Evolutionary conservation across 2,888 invertebrate genomes (phyloP), one percentile per base, ranked within the genome.

Genomic region (Drosophila pseudotakahashii): DNA sequence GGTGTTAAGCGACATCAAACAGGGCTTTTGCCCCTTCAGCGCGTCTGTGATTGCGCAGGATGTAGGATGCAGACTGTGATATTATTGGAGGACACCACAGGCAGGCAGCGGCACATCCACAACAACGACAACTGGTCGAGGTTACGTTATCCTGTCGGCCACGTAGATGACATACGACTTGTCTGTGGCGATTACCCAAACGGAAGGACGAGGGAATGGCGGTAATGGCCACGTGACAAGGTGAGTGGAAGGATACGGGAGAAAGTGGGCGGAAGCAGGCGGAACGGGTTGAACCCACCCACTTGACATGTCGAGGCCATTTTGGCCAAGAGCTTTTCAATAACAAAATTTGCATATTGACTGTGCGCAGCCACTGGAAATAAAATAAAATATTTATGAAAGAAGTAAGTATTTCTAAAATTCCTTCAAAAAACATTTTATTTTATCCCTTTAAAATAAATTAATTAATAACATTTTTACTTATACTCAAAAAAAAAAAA

Each of bases 291-390:
- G 60, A 23, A 14, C 14, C 32, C 45, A 26, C 36, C 59, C 59
- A 47, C 59, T 59, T 60, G 60, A 47, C 59, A 62, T 37, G 61
- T 45, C 61, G 61, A 47, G 61, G 61, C 47, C 62, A 61, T 63
- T 67, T 67, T 37, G 54, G 55, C 48, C 51, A 41, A 70, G 53
- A 30, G 50, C 66, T 64, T 77, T 83, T 83, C 81, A 83, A 82
- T 81, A 82, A 82, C 68, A 62, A 39, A 61, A 80, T 82, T 82
- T 80, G 86, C 86, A 82, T 86, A 83, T 74, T 77, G 77, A 53
- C 67, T 63, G 60, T 52, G 42, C 47, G 39, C 47, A 26, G 59
- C 45, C 72, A 66, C 59, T 59, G 50, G 9, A n/a, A 39, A 66
- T 19, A 0, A 26, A 44, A 13, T 23, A 7, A 13, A 37, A 34